Conservation (phyloP, 2,797 vertebrate species). For the Danio jaintianensis region DNA sequence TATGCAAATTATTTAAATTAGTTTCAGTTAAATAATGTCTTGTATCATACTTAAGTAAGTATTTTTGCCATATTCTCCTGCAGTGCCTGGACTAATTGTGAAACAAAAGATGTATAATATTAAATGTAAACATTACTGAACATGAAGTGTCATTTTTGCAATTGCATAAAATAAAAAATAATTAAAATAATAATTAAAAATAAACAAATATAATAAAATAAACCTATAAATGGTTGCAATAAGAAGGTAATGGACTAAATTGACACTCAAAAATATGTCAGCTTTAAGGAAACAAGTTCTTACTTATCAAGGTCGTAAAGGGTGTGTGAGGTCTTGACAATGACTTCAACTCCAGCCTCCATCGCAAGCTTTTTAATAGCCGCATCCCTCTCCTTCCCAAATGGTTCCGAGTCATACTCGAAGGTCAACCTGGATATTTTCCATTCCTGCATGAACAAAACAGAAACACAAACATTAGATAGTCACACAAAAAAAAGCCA, state of each 20-base stretch:
- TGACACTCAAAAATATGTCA: not conserved
- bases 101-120: no score
- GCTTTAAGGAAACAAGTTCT: conserved; percentile 30
- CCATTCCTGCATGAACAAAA: conserved; percentile 74
- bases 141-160: no score
- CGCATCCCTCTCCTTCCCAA: conserved; percentile 82
- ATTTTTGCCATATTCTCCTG: no score
- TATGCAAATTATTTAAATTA: no score
- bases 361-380: conserved; percentile 83
- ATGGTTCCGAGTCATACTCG: conserved; percentile 82
- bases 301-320: conserved; percentile 84
- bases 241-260: not conserved
- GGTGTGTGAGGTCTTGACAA: conserved; percentile 81
- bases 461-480: not conserved
- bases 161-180: no score
- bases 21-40: no score
- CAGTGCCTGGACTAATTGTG: no score
- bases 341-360: conserved; percentile 83
- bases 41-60: no score
- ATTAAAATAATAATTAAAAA: no score
- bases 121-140: no score
- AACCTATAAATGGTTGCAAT: not conserved
- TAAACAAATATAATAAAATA: not conserved
- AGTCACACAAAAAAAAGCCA: not conserved
- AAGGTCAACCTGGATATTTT: conserved; percentile 83